Evolutionary conservation across 2,113 vertebrate species (phyloP).

Genomic region (Platysteira castanea): DNA sequence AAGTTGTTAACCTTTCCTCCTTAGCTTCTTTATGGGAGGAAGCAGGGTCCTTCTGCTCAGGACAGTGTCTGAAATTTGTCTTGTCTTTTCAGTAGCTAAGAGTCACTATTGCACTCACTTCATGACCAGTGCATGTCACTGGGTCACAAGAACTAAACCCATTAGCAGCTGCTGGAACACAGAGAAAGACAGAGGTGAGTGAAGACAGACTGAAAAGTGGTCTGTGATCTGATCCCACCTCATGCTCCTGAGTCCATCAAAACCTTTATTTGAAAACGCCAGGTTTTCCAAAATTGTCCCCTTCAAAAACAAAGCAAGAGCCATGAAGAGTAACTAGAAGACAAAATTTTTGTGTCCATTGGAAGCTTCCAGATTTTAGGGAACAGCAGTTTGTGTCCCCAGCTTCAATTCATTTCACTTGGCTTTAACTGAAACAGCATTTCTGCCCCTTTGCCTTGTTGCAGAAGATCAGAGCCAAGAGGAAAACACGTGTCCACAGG

Average conservation of each 20-base stretch:
- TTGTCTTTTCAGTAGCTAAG: neutral
- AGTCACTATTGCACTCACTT: neutral
- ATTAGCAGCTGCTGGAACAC: neutral
- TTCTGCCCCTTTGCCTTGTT: neutral
- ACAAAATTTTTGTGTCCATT: neutral
- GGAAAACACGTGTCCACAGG: neutral
- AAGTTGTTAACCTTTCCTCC: neutral
- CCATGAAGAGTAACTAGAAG: neutral
- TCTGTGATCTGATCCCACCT: neutral
- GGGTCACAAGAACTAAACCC: neutral
- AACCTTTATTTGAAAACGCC: neutral
- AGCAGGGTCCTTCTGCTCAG: neutral
- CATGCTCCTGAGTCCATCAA: neutral
- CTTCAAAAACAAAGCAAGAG: neutral
- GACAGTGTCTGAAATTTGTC: neutral
- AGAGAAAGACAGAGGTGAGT: neutral
- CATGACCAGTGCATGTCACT: neutral
- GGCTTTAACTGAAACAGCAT: neutral
- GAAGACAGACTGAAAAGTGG: neutral
- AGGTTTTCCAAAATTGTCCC: neutral
- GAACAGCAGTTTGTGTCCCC: neutral
- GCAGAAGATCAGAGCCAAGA: neutral
- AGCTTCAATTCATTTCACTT: neutral
- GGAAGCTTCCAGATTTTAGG: neutral
- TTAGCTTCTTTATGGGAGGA: neutral